Percentiles rank a stretch among this genome's conserved stretches.
Evolutionary conservation across 1,140 invertebrate genomes (phyloP).

Genomic region (Solenopsis fugax): DNA sequence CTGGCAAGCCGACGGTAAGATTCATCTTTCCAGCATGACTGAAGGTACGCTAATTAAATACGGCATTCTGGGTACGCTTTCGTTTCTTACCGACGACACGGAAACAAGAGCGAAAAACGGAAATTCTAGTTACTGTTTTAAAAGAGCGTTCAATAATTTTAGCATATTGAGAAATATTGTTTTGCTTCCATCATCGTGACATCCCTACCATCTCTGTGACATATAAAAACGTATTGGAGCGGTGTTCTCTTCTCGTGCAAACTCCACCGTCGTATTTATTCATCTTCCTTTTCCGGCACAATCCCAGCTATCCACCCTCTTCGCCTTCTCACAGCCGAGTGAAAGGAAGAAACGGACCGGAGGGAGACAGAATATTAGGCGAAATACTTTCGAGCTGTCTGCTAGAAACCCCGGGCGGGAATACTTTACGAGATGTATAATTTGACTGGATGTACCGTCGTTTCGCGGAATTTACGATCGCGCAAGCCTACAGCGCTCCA

Average conservation of each 20-base stretch:
- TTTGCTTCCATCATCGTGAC: conserved; percentile 32
- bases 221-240: conserved; percentile 52
- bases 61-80: not conserved
- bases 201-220: conserved; percentile 26
- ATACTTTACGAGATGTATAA: conserved; percentile 78
- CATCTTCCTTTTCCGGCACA: conserved; percentile 7
- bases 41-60: conserved; percentile 46
- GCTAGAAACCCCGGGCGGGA: conserved; percentile 54
- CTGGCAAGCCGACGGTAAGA: not conserved
- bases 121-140: conserved; percentile 37
- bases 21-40: conserved; percentile 5
- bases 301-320: not conserved
- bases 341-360: not conserved
- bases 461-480: conserved; percentile 66
- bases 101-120: not conserved
- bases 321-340: not conserved
- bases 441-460: conserved; percentile 70
- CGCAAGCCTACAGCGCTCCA: conserved; percentile 36
- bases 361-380: conserved; percentile 65
- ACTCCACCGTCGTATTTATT: conserved; percentile 63
- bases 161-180: conserved; percentile 65
- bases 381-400: conserved; percentile 70
- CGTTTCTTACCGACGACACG: not conserved
- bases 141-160: conserved; percentile 61
- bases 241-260: not conserved